Conservation (phyloP, 2,797 vertebrate genomes). For the Catharus ustulatus region DNA sequence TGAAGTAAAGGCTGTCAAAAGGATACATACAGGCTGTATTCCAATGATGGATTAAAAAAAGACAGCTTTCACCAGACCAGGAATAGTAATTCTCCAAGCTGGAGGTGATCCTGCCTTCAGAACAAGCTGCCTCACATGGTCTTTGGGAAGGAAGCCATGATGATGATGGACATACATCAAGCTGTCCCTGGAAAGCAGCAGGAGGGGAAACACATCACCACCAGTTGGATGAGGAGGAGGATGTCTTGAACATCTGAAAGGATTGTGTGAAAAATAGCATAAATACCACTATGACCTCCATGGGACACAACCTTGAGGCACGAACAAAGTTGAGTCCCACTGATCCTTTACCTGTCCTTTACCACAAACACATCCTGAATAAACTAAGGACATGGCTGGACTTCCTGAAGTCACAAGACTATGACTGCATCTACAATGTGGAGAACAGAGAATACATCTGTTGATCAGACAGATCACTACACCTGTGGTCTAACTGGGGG, state of each 20-base stretch:
- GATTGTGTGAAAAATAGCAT: not conserved
- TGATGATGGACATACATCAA: not conserved
- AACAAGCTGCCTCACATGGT: not conserved
- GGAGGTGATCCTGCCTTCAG: not conserved
- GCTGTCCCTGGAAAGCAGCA: not conserved
- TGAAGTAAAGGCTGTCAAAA: not conserved
- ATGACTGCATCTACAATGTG: not conserved
- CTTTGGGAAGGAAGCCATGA: not conserved
- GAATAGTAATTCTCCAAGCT: not conserved
- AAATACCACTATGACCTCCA: not conserved
- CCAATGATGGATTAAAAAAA: not conserved
- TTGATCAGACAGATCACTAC: not conserved
- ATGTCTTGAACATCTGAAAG: not conserved
- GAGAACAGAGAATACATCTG: not conserved
- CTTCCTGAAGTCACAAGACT: not conserved
- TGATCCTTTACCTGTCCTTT: not conserved
- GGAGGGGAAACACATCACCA: not conserved
- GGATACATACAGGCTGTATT: not conserved
- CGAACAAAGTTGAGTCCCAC: accelerated
- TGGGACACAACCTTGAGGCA: not conserved
- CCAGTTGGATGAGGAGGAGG: not conserved
- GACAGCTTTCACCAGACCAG: not conserved
- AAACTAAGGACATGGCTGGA: not conserved
- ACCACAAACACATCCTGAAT: not conserved
- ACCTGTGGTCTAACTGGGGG: not conserved